Percentiles rank a stretch among this genome's conserved stretches.
Evolutionary conservation across 2,888 invertebrate genomes (phyloP).

Genomic region (Tenthredo distinguenda): DNA sequence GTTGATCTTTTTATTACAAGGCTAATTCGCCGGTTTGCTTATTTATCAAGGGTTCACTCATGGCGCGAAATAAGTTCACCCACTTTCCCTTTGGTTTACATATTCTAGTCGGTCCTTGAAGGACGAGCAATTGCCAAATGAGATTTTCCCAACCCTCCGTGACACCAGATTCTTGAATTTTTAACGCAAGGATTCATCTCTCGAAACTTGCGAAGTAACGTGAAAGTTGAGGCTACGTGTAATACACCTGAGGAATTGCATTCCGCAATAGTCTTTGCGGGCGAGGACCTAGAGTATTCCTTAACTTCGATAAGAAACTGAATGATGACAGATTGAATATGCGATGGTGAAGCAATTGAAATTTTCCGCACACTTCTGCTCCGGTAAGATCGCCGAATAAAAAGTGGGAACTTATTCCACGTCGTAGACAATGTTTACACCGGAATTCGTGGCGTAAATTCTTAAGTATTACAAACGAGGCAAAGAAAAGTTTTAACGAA

Average conservation of each 20-base stretch:
- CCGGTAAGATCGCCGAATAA: slow-evolving; percentile 1
- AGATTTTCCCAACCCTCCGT: slow-evolving; percentile 28
- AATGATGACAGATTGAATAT: neutral
- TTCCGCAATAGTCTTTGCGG: neutral
- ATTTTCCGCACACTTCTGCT: slow-evolving; percentile 12
- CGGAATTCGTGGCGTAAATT: slow-evolving; percentile 41
- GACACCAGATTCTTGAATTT: slow-evolving; percentile 10
- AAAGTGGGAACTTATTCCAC: slow-evolving; percentile 2
- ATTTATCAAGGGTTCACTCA: slow-evolving; percentile 15
- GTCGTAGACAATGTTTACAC: slow-evolving; percentile 45
- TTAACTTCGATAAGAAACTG: neutral
- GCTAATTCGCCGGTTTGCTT: slow-evolving; percentile 23
- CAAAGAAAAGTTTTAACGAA: slow-evolving; percentile 33
- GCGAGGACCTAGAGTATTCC: neutral
- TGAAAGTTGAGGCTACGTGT: neutral
- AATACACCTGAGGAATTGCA: neutral
- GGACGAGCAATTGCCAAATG: neutral
- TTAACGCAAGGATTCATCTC: neutral
- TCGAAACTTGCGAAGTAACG: neutral
- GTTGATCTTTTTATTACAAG: slow-evolving; percentile 31
- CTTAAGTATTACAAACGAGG: slow-evolving; percentile 46
- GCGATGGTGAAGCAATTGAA: neutral
- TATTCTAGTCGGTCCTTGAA: neutral
- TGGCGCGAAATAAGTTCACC: neutral
- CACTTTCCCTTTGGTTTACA: neutral